Base-by-base conservation (phyloP, 53 echinoderm and acorn worm genomes). In the Echinarachnius parma region DNA sequence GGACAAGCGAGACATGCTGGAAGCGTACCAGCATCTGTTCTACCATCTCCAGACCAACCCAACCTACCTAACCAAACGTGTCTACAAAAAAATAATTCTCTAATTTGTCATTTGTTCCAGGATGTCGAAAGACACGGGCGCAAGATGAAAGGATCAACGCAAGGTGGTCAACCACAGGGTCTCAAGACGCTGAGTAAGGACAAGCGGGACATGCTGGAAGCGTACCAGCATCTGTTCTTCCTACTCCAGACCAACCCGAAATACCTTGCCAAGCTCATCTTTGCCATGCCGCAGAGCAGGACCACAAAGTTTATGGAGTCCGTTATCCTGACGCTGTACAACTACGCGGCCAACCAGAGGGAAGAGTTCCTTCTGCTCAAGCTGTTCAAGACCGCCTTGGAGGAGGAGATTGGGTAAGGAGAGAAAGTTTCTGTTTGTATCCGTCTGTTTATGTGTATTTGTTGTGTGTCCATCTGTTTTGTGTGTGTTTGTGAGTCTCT, bases 221-320 rank as follows among this genome's bases (percentile, higher is more conserved):
- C 91, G 2, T 96, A 96, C 71, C 98, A 96, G 60, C 81, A 96
- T 37, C 77, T 96, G 37, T 84, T 96, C 85, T 96, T 91, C 57
- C 85, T 91, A 1, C 98, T 96, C 0, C 98, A 96, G 60, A 96
- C 98, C 66, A 84, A 96, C 67, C 98, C 98, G 9, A 82, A 62
- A 77, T 96, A 96, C 83, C 80, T 96, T 66, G 98, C 98, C 75
- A 96, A 96, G 57, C 90, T 96, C 47, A 96, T 96, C 82, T 96
- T 96, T 39, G 98, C 90, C 29, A 96, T 96, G 98, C 98, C 91
- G 0, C 98, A 90, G 75, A 91, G 82, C 27, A 77, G 78, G 23
- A 91, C 91, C 36, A 98, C 90, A 47, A 98, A 98, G 76, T 98
- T 98, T 68, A 91, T 98, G 87, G 91, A 98, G 75, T 98, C 98